Evolutionary conservation across 2,113 vertebrate species (phyloP).

Genomic region (Orycteropus afer): DNA sequence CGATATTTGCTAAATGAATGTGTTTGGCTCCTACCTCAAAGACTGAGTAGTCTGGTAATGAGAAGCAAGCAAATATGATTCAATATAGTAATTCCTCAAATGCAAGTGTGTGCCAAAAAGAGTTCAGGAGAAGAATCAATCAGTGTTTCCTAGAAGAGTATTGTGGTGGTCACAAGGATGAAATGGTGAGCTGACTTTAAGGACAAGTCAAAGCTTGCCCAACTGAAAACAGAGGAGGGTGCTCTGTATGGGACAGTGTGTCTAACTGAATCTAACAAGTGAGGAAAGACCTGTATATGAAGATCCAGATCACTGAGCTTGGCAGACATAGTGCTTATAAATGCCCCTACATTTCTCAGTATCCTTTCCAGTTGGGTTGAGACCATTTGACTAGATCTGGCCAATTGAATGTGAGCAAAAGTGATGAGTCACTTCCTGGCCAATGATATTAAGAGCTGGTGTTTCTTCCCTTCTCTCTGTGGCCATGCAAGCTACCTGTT

Average conservation of each 20-base stretch:
- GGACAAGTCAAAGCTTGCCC: rapidly evolving
- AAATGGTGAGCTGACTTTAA: background rate
- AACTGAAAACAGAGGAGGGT: background rate
- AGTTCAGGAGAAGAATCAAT: background rate
- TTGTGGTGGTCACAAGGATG: background rate
- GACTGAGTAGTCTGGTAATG: background rate
- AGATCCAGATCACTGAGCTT: background rate
- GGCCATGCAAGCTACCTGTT: background rate
- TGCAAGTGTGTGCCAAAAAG: background rate
- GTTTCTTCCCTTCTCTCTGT: background rate
- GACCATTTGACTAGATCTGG: background rate
- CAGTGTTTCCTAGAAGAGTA: background rate
- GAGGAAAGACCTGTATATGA: background rate
- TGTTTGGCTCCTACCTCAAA: background rate
- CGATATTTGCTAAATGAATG: too few species aligned
- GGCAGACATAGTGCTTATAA: too few species aligned
- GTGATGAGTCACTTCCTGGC: background rate
- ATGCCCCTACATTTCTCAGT: background rate
- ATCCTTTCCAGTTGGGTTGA: background rate
- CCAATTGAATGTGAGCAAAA: background rate
- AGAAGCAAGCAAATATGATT: too few species aligned
- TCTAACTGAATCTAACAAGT: background rate
- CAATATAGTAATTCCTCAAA: background rate
- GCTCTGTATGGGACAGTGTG: background rate
- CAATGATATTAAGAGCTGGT: background rate